Evolutionary conservation across 92 coral and sea anemone species (phyloP).

Genomic region (Anthopleura xanthogrammica): DNA sequence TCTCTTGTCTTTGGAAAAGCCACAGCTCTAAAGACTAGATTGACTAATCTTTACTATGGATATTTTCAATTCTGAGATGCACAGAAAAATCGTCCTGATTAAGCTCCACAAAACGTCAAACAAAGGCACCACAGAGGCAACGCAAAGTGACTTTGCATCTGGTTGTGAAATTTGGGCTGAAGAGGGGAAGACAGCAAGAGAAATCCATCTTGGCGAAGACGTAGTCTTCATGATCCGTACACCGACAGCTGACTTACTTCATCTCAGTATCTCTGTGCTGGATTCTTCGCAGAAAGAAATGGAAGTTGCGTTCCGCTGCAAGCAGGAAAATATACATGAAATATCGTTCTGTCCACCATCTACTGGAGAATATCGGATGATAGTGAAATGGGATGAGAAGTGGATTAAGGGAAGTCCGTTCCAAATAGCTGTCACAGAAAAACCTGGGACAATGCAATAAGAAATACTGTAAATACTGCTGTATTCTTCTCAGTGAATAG

Average conservation of each 20-base stretch:
- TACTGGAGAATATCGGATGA: slow-evolving; percentile 21
- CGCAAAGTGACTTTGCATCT: neutral
- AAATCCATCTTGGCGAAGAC: slow-evolving; percentile 20
- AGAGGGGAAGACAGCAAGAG: neutral
- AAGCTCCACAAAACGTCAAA: slow-evolving; percentile 10
- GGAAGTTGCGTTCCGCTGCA: slow-evolving; percentile 26
- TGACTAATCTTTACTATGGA: neutral
- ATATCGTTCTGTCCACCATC: slow-evolving; percentile 10
- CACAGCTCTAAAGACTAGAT: neutral
- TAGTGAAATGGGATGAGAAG: slow-evolving; percentile 18
- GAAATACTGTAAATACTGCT: neutral
- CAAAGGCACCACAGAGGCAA: neutral
- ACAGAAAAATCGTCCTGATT: slow-evolving; percentile 22
- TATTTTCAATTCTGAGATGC: slow-evolving; percentile 23
- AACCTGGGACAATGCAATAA: neutral
- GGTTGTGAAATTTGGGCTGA: slow-evolving; percentile 34
- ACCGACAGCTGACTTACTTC: slow-evolving; percentile 24
- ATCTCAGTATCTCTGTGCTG: slow-evolving; percentile 2
- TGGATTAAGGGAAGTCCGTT: slow-evolving; percentile 24
- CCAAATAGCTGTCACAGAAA: slow-evolving; percentile 9
- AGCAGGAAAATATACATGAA: slow-evolving; percentile 21
- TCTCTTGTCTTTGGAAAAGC: neutral
- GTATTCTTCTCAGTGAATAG: too few relatives aligned
- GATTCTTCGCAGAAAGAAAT: slow-evolving; percentile 10
- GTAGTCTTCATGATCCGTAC: slow-evolving; percentile 21